Conservation (phyloP, 37 sponge, comb jelly and placozoan species). For the Ianthella basta region DNA sequence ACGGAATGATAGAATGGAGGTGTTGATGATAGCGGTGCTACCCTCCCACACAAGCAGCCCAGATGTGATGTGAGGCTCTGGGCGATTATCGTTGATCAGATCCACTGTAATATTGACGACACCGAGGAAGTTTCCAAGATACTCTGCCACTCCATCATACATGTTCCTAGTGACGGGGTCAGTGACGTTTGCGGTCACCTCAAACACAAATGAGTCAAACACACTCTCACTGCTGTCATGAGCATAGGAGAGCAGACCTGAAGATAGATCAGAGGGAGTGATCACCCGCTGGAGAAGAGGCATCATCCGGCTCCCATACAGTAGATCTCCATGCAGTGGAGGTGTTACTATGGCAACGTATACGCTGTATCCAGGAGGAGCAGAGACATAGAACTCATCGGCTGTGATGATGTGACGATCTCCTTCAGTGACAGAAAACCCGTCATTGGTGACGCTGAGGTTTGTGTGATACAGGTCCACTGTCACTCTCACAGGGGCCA, state of each 20-base stretch:
- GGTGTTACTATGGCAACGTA: not conserved
- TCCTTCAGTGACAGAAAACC: constrained; percentile 39
- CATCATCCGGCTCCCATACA: not conserved
- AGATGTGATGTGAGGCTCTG: not conserved
- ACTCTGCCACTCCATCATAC: not conserved
- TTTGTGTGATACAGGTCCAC: constrained; percentile 27
- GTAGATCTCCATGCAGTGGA: constrained; percentile 24
- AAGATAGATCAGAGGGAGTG: not conserved
- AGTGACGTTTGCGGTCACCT: not conserved
- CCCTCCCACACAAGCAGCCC: constrained; percentile 13
- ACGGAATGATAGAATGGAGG: not conserved
- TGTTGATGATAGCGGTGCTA: constrained; percentile 3
- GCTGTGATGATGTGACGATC: constrained; percentile 7
- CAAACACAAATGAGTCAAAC: constrained; percentile 47
- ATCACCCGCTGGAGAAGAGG: not conserved
- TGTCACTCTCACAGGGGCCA: not conserved
- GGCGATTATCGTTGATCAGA: constrained; percentile 52
- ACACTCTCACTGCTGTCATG: constrained; percentile 27
- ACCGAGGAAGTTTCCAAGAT: not conserved
- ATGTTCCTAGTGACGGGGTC: not conserved
- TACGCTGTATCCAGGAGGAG: constrained; percentile 46
- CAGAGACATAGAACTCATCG: constrained; percentile 29
- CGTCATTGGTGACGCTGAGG: constrained; percentile 36
- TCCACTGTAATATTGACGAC: constrained; percentile 48
- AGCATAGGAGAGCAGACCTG: constrained; percentile 35